phyloP scores from a whole-genome alignment of 1,140 invertebrate species.

The Bombus superbus region DNA sequence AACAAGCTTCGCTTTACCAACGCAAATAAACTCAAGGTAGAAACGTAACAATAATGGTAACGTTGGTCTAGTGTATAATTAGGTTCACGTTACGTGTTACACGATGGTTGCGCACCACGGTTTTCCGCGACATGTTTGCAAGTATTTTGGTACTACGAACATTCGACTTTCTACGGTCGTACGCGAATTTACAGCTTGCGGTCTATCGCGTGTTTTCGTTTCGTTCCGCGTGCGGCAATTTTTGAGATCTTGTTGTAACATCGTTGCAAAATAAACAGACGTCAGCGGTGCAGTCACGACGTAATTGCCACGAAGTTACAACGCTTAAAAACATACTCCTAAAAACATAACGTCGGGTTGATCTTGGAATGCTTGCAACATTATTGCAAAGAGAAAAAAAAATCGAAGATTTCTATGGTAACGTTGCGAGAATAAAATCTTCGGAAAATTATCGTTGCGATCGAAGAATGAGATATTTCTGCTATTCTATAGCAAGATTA shows the following conservation, averaged over 20 bases:
- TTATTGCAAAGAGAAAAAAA: background rate
- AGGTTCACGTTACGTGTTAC: background rate
- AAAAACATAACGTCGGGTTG: background rate
- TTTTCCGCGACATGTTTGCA: background rate
- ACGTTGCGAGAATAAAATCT: background rate
- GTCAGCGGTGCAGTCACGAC: background rate
- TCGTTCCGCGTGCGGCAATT: background rate
- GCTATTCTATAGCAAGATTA: no score
- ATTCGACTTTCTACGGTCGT: background rate
- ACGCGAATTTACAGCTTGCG: background rate
- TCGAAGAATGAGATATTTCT: background rate
- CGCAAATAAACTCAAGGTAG: background rate
- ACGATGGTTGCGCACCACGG: background rate
- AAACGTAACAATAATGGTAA: background rate
- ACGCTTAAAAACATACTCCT: background rate
- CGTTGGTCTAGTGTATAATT: constrained; percentile 10
- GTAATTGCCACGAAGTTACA: background rate
- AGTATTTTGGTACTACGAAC: background rate
- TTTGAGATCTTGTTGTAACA: background rate
- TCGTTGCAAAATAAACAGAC: background rate
- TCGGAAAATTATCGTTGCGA: no score
- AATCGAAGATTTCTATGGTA: background rate
- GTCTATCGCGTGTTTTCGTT: background rate
- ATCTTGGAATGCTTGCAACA: background rate
- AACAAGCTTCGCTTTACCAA: background rate